Evolutionary conservation across 2,888 invertebrate genomes (phyloP).

Genomic region (Eilema caniola): DNA sequence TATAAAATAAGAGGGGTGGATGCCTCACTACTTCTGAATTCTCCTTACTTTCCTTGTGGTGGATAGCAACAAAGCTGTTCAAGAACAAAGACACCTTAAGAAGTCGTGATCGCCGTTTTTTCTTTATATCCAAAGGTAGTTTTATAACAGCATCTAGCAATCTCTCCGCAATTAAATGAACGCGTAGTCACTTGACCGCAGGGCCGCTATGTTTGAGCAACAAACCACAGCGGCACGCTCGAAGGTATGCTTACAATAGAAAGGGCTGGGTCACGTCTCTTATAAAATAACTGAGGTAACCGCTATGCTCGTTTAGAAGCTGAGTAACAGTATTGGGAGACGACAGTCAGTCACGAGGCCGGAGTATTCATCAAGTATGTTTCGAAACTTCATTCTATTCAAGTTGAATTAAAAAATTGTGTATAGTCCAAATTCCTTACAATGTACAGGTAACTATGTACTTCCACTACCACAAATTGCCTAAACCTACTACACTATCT

Average conservation of each 20-base stretch:
- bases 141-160: neutral
- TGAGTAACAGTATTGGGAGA: conserved; percentile 16
- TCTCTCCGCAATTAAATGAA: neutral
- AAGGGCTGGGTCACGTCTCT: conserved; percentile 49
- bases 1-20: too few species aligned
- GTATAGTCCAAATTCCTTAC: neutral
- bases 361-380: neutral
- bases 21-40: too few species aligned
- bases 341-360: neutral
- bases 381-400: neutral
- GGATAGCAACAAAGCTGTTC: too few species aligned
- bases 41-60: too few species aligned
- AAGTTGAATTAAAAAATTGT: neutral
- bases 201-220: conserved; percentile 11
- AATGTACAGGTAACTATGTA: too few species aligned
- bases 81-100: too few species aligned
- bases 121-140: neutral
- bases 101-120: neutral
- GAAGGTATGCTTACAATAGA: conserved; percentile 47
- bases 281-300: conserved; percentile 19
- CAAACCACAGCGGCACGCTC: conserved; percentile 28
- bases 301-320: conserved; percentile 10
- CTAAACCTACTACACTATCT: too few species aligned
- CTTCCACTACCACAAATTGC: too few species aligned
- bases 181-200: conserved; percentile 10